Conservation (phyloP, 1,140 invertebrate genomes). For the Musca domestica region DNA sequence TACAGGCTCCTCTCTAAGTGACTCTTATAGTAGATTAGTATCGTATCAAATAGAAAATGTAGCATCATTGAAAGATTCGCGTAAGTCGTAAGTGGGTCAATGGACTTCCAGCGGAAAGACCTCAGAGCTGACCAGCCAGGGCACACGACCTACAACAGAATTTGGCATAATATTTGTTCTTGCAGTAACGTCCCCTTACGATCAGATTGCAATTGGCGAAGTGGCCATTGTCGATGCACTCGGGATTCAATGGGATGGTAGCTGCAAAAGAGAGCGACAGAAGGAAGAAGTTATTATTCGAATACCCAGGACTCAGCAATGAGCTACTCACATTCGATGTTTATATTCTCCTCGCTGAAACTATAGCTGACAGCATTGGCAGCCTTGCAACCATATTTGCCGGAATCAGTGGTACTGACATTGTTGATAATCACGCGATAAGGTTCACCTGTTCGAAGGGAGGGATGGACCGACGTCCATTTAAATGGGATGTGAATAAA, state of each 20-base stretch:
- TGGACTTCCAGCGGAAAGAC: no score
- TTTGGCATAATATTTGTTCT: slow-evolving; percentile 82
- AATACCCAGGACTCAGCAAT: neutral
- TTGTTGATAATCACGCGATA: slow-evolving; percentile 66
- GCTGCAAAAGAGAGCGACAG: slow-evolving; percentile 58
- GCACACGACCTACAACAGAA: slow-evolving; percentile 93
- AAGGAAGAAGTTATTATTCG: neutral
- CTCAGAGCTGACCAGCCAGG: slow-evolving; percentile 69
- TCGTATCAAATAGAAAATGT: neutral
- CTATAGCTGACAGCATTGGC: slow-evolving; percentile 66
- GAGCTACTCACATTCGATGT: slow-evolving; percentile 64
- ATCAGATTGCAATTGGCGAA: slow-evolving; percentile 88
- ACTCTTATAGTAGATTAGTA: no score
- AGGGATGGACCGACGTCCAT: neutral
- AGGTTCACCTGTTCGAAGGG: slow-evolving; percentile 50
- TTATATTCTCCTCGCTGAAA: slow-evolving; percentile 63
- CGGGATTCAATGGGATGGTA: slow-evolving; percentile 66
- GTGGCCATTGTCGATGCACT: slow-evolving; percentile 82
- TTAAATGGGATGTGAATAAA: neutral
- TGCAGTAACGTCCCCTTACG: slow-evolving; percentile 77
- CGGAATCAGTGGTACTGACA: slow-evolving; percentile 67
- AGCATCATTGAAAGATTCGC: neutral
- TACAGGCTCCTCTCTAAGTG: no score
- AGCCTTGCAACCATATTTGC: slow-evolving; percentile 76
- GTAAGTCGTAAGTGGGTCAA: neutral